Percentiles rank a stretch among this genome's conserved stretches.
phyloP scores from a whole-genome alignment of 2,113 vertebrate genomes.

The Catharus bicknelli region DNA sequence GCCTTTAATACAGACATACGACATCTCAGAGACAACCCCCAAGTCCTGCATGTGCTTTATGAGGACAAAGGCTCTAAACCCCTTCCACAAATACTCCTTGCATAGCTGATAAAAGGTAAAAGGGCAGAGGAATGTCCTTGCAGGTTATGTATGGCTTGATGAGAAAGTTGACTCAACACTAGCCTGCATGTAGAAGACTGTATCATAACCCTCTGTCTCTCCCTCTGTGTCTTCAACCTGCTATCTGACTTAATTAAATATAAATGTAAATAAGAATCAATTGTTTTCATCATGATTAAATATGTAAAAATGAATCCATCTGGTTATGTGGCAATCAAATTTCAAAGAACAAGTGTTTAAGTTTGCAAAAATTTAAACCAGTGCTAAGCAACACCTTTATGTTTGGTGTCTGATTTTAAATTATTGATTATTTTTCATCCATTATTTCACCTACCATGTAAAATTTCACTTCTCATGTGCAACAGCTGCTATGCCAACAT shows the following conservation, averaged over 20 bases:
- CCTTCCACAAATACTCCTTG: background rate
- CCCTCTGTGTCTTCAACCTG: background rate
- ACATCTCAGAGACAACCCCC: background rate
- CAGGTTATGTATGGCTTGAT: background rate
- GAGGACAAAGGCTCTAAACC: background rate
- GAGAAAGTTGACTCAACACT: background rate
- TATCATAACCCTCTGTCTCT: background rate
- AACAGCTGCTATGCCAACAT: background rate
- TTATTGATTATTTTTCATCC: background rate
- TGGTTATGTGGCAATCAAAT: background rate
- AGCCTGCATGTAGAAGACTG: background rate
- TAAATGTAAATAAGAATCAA: background rate
- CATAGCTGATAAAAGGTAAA: background rate
- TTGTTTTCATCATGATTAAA: background rate
- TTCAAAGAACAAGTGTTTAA: background rate
- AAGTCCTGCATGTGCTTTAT: background rate
- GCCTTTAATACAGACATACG: background rate
- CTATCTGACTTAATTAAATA: slow-evolving; percentile 1
- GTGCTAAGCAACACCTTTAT: background rate
- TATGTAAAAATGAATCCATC: background rate
- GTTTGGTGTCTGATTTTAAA: background rate
- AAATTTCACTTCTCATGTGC: slow-evolving; percentile 10
- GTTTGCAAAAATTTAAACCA: slow-evolving; percentile 26
- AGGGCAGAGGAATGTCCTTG: background rate
- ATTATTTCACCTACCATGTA: background rate